Evolutionary conservation across 2,888 invertebrate species (phyloP).

Genomic region (Ophion costatus): DNA sequence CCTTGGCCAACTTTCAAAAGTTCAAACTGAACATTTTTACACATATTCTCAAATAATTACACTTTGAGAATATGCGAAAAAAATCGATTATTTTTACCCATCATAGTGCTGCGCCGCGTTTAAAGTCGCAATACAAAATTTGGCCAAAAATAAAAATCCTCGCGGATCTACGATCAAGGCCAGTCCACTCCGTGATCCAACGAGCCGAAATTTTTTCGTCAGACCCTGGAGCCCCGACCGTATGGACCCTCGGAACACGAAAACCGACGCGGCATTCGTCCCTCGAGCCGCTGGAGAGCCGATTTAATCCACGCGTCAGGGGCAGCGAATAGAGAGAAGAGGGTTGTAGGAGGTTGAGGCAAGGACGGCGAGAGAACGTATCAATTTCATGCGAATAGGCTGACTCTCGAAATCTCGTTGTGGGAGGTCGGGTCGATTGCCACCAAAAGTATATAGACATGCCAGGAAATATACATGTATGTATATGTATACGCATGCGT

Average conservation of each 20-base stretch:
- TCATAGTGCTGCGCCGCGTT: too few relatives aligned
- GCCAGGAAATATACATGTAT: background rate
- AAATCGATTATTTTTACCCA: too few relatives aligned
- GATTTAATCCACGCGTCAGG: constrained; percentile 4
- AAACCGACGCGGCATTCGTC: background rate
- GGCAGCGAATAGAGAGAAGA: constrained; percentile 19
- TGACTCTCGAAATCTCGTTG: constrained; percentile 74
- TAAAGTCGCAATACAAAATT: too few relatives aligned
- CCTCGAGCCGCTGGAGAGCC: background rate
- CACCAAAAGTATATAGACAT: constrained; percentile 59
- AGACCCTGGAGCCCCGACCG: background rate
- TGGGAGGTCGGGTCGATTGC: constrained; percentile 66
- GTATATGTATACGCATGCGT: background rate
- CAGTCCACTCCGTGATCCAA: background rate
- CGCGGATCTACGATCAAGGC: background rate
- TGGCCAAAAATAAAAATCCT: background rate
- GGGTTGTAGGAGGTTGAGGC: constrained; percentile 53
- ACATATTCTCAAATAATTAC: too few relatives aligned
- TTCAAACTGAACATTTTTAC: too few relatives aligned
- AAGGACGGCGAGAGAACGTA: constrained; percentile 74
- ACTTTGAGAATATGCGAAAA: too few relatives aligned
- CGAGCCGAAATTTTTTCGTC: background rate
- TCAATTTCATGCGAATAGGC: constrained; percentile 79
- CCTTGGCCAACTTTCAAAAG: too few relatives aligned
- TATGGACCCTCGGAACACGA: background rate